Base-by-base conservation (phyloP, 2,888 invertebrate genomes). In the Heliconius cydno region DNA sequence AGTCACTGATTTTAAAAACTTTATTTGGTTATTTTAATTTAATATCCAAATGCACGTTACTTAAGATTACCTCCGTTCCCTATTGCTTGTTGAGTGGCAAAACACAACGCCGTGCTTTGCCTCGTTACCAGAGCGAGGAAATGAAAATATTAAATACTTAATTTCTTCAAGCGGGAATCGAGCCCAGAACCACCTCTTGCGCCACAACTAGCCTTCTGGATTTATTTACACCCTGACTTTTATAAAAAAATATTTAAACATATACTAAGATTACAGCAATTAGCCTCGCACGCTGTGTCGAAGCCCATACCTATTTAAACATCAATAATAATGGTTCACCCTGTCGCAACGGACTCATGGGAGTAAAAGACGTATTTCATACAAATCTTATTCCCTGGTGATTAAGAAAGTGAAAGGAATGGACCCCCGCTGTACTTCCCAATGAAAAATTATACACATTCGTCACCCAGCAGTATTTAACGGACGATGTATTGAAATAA, bases 391-490 rank as follows among this genome's bases (percentile, higher is more conserved):
- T 52, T 76, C 76, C 76, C 60, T 60, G 46, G 78, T 76, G 76
- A 73, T 80, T 77, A 74, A 46, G 25, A 41, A 68, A 75, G 74
- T 68, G 34, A 74, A 68, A 68, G 77, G 60, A 70, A 74, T 70
- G 81, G 80, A 79, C 81, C 83, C 85, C 85, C 82, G 85, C 83
- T 82, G 86, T 38, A 81, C 72, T 75, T 77, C 67, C 77, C 80
- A 82, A 78, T 85, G 82, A 84, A 82, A 83, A 84, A 84, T 83
- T 81, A 75, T 77, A 80, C 70, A 76, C 83, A 83, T 85, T 84
- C 79, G 80, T 84, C 82, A 83, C 82, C 76, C 76, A 82, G 84
- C 85, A 87, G 79, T 87, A 86, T 77, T 87, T 85, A 87, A 80
- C 76, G 77, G 84, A 80, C 65, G 57, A 30, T 60, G 65, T 75